Conservation (phyloP, 2,888 invertebrate species). For the Polydesmus complanatus region DNA sequence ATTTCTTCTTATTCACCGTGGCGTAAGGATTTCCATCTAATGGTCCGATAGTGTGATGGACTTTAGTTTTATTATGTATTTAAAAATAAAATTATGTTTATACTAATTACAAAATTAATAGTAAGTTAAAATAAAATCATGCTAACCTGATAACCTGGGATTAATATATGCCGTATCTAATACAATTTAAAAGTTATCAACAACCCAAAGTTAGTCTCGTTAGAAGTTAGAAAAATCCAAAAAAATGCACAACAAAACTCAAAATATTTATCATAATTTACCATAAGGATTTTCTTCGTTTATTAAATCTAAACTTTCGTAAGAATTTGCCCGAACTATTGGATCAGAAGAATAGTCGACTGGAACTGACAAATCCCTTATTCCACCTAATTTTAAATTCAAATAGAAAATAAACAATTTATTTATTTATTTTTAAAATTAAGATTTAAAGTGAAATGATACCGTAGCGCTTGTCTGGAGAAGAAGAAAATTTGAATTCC, state of each 20-base stretch:
- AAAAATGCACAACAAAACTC: too few species aligned
- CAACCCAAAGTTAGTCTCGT: background rate
- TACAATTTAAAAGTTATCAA: background rate
- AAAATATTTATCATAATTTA: too few species aligned
- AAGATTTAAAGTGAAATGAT: too few species aligned
- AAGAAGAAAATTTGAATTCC: slow-evolving; percentile 59
- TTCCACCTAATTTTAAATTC: slow-evolving; percentile 10
- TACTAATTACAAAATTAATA: background rate
- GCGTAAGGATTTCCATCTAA: slow-evolving; percentile 85
- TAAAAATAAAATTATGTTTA: background rate
- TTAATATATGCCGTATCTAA: slow-evolving; percentile 8
- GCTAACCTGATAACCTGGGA: slow-evolving; percentile 2
- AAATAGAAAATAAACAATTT: background rate
- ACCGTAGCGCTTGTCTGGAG: slow-evolving; percentile 14
- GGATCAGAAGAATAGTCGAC: slow-evolving; percentile 43
- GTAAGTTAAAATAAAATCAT: background rate
- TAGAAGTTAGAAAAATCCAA: background rate
- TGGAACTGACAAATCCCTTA: slow-evolving; percentile 28
- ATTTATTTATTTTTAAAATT: background rate
- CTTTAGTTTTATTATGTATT: slow-evolving; percentile 11
- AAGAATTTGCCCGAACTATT: slow-evolving; percentile 61
- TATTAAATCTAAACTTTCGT: slow-evolving; percentile 43
- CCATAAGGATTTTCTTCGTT: slow-evolving; percentile 24
- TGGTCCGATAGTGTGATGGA: slow-evolving; percentile 59
- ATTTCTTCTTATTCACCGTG: slow-evolving; percentile 34